Conservation (phyloP, 2,888 invertebrate genomes). For the Macrophya alboannulata region DNA sequence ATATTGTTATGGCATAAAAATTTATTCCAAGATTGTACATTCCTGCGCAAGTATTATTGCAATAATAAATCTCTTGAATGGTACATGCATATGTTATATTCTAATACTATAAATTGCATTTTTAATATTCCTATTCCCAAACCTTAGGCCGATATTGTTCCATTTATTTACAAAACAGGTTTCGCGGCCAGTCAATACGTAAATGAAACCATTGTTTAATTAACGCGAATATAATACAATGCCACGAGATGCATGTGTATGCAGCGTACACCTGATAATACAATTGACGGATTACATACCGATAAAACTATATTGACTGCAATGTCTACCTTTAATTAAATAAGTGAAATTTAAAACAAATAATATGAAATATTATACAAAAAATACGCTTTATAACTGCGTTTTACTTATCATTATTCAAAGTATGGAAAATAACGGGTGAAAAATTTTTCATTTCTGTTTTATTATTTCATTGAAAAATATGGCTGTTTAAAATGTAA, state of each 20-base stretch:
- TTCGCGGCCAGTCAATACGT: neutral
- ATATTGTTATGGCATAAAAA: constrained; percentile 32
- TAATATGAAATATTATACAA: neutral
- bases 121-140: neutral
- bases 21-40: constrained; percentile 61
- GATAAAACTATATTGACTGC: neutral
- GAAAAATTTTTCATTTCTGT: constrained; percentile 4
- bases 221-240: neutral
- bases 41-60: constrained; percentile 60
- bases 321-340: neutral
- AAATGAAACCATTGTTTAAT: neutral
- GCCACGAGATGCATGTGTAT: neutral
- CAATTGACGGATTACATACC: neutral
- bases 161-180: neutral
- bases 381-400: neutral
- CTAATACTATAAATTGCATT: neutral
- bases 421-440: constrained; percentile 28
- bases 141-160: neutral
- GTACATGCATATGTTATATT: neutral
- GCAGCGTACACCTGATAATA: constrained; percentile 2
- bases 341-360: neutral
- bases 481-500: constrained; percentile 19
- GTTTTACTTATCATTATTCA: neutral
- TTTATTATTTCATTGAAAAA: constrained; percentile 51
- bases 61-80: constrained; percentile 32